Conservation (phyloP, 1,140 invertebrate genomes). For the Diorhabda sublineata region DNA sequence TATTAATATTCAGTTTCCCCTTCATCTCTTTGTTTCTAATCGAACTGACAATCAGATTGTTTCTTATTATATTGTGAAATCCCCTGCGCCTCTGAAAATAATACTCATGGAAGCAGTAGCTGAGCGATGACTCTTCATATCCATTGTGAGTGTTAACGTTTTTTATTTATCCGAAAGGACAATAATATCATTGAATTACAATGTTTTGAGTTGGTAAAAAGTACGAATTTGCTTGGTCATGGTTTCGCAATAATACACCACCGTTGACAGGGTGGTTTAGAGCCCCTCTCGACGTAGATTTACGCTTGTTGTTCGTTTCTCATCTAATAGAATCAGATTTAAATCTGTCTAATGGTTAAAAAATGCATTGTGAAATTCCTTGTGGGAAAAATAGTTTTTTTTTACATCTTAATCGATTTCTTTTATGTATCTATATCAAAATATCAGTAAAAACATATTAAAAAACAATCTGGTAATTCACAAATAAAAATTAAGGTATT, state of each 20-base stretch:
- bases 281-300: constrained; percentile 23
- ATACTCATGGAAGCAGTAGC: constrained; percentile 28
- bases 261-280: constrained; percentile 32
- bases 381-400: constrained; percentile 21
- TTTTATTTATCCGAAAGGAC: constrained; percentile 43
- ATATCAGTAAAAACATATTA: too few species aligned
- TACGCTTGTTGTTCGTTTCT: constrained; percentile 12
- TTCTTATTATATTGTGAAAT: background rate
- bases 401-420: too few species aligned
- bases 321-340: constrained; percentile 35
- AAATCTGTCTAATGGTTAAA: constrained; percentile 39
- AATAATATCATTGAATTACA: constrained; percentile 46
- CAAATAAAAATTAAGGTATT: too few species aligned
- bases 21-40: background rate
- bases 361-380: constrained; percentile 30
- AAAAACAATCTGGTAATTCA: too few species aligned
- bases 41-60: background rate
- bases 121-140: constrained; percentile 38
- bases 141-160: constrained; percentile 35
- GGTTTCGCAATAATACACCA: constrained; percentile 42
- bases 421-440: too few species aligned
- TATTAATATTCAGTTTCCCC: background rate
- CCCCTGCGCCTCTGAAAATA: constrained; percentile 11
- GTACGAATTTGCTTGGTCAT: constrained; percentile 37
- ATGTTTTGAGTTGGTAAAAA: constrained; percentile 41